phyloP scores from a whole-genome alignment of 2,113 vertebrate species.

The Ranitomeya variabilis region DNA sequence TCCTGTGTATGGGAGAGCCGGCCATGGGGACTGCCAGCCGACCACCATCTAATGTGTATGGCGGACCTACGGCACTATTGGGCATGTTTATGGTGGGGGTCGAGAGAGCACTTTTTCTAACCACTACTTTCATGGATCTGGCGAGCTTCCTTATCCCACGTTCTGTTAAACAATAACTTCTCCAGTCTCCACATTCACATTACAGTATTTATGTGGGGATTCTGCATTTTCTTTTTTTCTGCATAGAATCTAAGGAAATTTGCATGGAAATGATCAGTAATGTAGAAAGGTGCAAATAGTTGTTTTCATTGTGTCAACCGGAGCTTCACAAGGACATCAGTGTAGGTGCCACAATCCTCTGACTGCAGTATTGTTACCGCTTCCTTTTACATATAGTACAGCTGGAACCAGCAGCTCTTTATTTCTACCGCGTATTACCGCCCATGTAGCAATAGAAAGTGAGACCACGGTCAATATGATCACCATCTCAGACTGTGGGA shows the following conservation, averaged over 20 bases:
- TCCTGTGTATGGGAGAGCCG: too few species aligned
- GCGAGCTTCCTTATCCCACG: neutral
- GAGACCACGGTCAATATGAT: neutral
- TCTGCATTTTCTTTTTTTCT: neutral
- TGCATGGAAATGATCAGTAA: neutral
- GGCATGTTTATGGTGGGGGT: too few species aligned
- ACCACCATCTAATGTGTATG: too few species aligned
- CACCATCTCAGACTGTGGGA: too few species aligned
- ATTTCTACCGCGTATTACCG: neutral
- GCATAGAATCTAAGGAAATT: slow-evolving; percentile 18
- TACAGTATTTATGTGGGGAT: neutral
- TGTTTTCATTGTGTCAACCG: slow-evolving; percentile 9
- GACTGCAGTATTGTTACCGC: neutral
- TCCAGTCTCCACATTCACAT: neutral
- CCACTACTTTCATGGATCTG: too few species aligned
- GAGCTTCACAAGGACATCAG: slow-evolving; percentile 19
- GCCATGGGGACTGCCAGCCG: too few species aligned
- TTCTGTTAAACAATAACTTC: neutral
- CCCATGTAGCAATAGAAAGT: neutral
- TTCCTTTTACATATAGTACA: neutral
- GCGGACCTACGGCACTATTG: too few species aligned
- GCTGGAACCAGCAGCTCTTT: neutral
- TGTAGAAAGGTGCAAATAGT: neutral
- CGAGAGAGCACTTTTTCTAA: too few species aligned
- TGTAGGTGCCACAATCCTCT: neutral